Percentiles rank a stretch among this genome's conserved stretches.
Evolutionary conservation across 2,888 invertebrate species (phyloP).

Genomic region (Timema cristinae): DNA sequence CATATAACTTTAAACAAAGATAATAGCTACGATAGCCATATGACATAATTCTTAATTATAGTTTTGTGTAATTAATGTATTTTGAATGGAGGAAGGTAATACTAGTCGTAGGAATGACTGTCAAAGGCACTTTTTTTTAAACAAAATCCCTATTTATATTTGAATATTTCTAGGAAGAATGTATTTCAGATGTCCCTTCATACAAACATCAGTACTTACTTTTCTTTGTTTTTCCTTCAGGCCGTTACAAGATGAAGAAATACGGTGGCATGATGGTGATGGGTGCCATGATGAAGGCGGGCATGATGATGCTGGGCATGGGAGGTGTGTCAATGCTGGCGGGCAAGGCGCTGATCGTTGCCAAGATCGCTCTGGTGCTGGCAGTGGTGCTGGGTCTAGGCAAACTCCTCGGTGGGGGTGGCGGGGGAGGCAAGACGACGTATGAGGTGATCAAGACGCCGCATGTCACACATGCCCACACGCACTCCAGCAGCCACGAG

Average conservation of each 20-base stretch:
- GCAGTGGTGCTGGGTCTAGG: slow-evolving; percentile 41
- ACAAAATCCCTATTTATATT: too few species aligned
- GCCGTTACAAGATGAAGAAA: slow-evolving; percentile 24
- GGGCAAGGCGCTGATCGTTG: slow-evolving; percentile 40
- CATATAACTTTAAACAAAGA: too few species aligned
- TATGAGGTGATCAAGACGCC: slow-evolving; percentile 84
- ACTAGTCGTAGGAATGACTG: too few species aligned
- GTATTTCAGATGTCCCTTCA: too few species aligned
- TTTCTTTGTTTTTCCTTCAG: slow-evolving; percentile 13
- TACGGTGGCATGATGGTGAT: slow-evolving; percentile 25
- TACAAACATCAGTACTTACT: too few species aligned
- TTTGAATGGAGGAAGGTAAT: too few species aligned
- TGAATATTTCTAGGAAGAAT: too few species aligned
- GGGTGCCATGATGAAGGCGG: slow-evolving; percentile 27
- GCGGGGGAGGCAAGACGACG: slow-evolving; percentile 57
- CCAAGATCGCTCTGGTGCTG: slow-evolving; percentile 41
- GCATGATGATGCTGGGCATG: slow-evolving; percentile 25
- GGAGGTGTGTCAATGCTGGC: slow-evolving; percentile 34
- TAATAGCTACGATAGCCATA: too few species aligned
- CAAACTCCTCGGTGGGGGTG: slow-evolving; percentile 23
- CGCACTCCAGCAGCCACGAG: slow-evolving; percentile 63
- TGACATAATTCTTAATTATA: too few species aligned
- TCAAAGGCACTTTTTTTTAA: too few species aligned
- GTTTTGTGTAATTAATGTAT: too few species aligned
- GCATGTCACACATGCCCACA: slow-evolving; percentile 61